These are phyloP conservation scores for Euproctis similis DNA, from an alignment of 2,888 invertebrate species.

Conservation along the genomic window DNA sequence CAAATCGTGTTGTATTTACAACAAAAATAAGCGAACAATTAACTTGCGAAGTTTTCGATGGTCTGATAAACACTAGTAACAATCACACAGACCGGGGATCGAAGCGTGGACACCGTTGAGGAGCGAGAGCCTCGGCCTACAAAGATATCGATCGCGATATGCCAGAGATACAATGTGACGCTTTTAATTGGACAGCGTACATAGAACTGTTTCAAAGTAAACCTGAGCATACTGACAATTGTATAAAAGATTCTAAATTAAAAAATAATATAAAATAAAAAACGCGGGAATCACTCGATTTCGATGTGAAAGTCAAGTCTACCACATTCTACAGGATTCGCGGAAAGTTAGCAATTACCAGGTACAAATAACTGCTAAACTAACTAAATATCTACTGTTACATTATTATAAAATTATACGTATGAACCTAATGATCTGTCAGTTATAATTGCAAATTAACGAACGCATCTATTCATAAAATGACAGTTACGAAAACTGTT, in stretches of 20 bases:
- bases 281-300: too few relatives aligned
- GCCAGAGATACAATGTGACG: constrained; percentile 35
- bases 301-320: too few relatives aligned
- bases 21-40: constrained; percentile 53
- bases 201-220: constrained; percentile 26
- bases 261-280: too few relatives aligned
- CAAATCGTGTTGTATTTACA: constrained; percentile 56
- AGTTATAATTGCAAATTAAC: too few relatives aligned
- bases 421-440: too few relatives aligned
- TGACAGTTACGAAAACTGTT: constrained; percentile 5
- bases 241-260: constrained; percentile 1
- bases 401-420: too few relatives aligned
- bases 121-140: constrained; percentile 14
- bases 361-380: too few relatives aligned
- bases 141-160: constrained; percentile 28
- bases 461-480: background rate
- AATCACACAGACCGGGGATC: constrained; percentile 3
- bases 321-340: too few relatives aligned
- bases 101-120: constrained; percentile 6
- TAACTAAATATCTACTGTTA: too few relatives aligned
- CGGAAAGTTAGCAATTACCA: too few relatives aligned
- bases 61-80: constrained; percentile 13
- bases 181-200: constrained; percentile 49
- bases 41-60: constrained; percentile 40
- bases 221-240: constrained; percentile 16